Evolutionary conservation across 2,888 invertebrate species (phyloP), one percentile per base, ranked within the genome.

Genomic region (Parnassius orleans): DNA sequence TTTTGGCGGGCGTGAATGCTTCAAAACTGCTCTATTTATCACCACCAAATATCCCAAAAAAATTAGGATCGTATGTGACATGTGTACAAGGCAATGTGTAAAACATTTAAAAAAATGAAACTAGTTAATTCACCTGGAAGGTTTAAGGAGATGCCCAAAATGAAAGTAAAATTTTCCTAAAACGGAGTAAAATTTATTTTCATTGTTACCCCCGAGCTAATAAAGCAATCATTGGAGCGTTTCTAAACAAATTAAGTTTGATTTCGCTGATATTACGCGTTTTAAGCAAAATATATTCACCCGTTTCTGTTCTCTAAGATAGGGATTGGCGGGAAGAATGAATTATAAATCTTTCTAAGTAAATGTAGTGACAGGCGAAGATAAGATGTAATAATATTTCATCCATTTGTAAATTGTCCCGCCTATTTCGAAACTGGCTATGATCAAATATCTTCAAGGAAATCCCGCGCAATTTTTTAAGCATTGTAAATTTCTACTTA

Each of bases 191-290:
- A 24, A 46, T 60, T 46, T n/a, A 41, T 46, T 46, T 33, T 33
- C 46, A 11, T 2, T 33, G 10, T 2, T 19, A 41, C 33, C 47
- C 24, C 41, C 15, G 15, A 48, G 70, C 70, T 79, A 78, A 83
- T 84, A 80, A 79, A 70, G 74, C 69, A 78, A 76, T 80, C 73
- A 79, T 79, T 80, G 69, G 70, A 75, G 73, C 77, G 73, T 76
- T 72, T 69, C 74, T 80, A 77, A 77, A 77, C 76, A 75, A 78
- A 76, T 78, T 78, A 72, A 68, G 33, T 43, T 10, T 11, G 12
- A 42, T 51, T 55, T 14, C 50, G 33, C 51, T 51, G 59, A 59
- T 53, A 19, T 24, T 51, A 55, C 54, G 33, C n/a, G 2, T 15
- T 51, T 11, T 24, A 15, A 54, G 42, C 54, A 11, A 42, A 51